phyloP scores from a whole-genome alignment of 2,113 vertebrate genomes.

The Struthidea cinerea region DNA sequence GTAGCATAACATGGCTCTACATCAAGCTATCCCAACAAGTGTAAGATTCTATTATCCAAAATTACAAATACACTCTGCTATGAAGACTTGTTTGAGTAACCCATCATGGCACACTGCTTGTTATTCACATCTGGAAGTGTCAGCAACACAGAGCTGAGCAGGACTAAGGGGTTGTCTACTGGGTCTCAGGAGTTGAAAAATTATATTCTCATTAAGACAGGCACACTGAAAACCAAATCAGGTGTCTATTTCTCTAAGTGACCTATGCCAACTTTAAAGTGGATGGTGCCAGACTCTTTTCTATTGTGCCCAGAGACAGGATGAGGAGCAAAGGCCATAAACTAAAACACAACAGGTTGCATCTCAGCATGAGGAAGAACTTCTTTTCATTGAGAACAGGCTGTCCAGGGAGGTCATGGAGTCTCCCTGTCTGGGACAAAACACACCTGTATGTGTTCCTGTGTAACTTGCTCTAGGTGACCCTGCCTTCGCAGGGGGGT shows the following conservation, averaged over 20 bases:
- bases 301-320: not conserved
- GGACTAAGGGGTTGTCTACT: not conserved
- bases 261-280: not conserved
- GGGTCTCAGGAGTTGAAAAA: not conserved
- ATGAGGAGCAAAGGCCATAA: not conserved
- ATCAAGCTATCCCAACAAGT: not conserved
- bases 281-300: not conserved
- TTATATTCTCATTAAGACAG: not conserved
- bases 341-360: not conserved
- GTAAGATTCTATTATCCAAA: not conserved
- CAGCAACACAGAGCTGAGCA: not conserved
- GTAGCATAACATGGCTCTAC: not conserved
- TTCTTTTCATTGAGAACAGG: not conserved
- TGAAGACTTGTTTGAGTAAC: not conserved
- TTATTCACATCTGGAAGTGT: not conserved
- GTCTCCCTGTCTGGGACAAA: not conserved
- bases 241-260: not conserved
- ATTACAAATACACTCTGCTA: not conserved
- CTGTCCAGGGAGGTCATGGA: not conserved
- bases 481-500: not conserved
- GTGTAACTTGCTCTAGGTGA: not conserved
- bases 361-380: not conserved
- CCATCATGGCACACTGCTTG: not conserved
- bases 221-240: not conserved
- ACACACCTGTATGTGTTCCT: not conserved